phyloP scores from a whole-genome alignment of 2,888 invertebrate species.

The Cremastobaeus sp. region DNA sequence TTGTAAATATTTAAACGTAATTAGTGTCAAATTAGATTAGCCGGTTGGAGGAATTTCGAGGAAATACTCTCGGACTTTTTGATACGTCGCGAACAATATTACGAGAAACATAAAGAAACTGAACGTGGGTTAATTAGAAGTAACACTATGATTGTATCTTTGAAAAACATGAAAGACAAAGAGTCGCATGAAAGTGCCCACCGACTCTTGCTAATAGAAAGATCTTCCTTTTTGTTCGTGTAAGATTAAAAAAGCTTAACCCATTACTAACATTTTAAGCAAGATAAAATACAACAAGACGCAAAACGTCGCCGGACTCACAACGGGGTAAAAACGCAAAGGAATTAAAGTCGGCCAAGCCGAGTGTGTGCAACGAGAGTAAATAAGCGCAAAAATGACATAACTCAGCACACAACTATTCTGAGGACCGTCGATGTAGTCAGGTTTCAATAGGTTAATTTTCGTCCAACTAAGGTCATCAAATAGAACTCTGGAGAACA shows the following conservation, averaged over 20 bases:
- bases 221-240: conserved; percentile 17
- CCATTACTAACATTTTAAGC: conserved; percentile 48
- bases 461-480: conserved; percentile 23
- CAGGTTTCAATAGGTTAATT: conserved; percentile 32
- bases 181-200: conserved; percentile 14
- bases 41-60: too few species aligned
- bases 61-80: too few species aligned
- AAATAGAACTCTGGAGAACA: conserved; percentile 11
- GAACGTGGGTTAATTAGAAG: too few species aligned
- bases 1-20: too few species aligned
- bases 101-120: too few species aligned
- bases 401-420: too few species aligned
- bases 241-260: conserved; percentile 43
- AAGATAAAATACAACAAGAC: conserved; percentile 36
- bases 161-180: conserved; percentile 14
- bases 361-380: background rate
- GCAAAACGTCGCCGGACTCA: conserved; percentile 27
- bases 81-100: too few species aligned
- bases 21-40: too few species aligned
- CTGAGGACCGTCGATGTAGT: too few species aligned
- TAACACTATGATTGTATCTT: too few species aligned
- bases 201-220: conserved; percentile 18
- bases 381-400: conserved; percentile 27
- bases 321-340: conserved; percentile 11
- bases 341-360: conserved; percentile 12